These are phyloP conservation scores for Corella eumyota DNA, from an alignment of 23 tunicate species.

Conservation along the genomic window DNA sequence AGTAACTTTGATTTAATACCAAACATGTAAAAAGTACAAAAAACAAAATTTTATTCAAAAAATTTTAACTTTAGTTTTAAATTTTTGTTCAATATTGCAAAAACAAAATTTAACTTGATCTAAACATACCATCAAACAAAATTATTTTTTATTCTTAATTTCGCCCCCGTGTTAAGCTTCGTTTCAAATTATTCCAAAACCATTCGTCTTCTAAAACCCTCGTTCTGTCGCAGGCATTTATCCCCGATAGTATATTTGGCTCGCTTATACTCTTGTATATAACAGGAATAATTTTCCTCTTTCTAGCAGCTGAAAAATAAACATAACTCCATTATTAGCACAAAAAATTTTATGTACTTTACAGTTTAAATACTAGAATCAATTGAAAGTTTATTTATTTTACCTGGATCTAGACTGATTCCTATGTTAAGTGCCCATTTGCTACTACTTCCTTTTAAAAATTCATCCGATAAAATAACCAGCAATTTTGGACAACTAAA, in stretches of 20 bases:
- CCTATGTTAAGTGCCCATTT: conserved; percentile 71
- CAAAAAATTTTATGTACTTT: not conserved
- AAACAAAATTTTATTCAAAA: too few species aligned
- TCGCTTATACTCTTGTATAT: conserved; percentile 55
- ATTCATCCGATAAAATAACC: conserved; percentile 71
- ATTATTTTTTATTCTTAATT: not conserved
- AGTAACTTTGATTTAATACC: too few species aligned
- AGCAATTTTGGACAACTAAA: conserved; percentile 64
- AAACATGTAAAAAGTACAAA: too few species aligned
- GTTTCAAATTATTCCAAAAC: conserved; percentile 73
- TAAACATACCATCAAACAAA: too few species aligned
- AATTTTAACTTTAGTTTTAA: too few species aligned
- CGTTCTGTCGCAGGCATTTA: conserved; percentile 76
- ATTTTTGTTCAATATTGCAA: too few species aligned
- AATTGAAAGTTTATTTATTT: conserved; percentile 1
- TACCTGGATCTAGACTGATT: conserved; percentile 71
- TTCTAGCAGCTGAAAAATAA: conserved; percentile 36
- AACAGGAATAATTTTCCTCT: conserved; percentile 58
- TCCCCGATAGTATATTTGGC: conserved; percentile 46
- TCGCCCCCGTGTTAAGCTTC: conserved; percentile 15
- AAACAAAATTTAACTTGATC: too few species aligned
- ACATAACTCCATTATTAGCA: not conserved
- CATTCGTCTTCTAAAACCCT: conserved; percentile 71
- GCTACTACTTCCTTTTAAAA: conserved; percentile 35
- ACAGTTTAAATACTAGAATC: too few species aligned